Conservation (phyloP, 2,113 vertebrate genomes). For the Dasyornis broadbenti region DNA sequence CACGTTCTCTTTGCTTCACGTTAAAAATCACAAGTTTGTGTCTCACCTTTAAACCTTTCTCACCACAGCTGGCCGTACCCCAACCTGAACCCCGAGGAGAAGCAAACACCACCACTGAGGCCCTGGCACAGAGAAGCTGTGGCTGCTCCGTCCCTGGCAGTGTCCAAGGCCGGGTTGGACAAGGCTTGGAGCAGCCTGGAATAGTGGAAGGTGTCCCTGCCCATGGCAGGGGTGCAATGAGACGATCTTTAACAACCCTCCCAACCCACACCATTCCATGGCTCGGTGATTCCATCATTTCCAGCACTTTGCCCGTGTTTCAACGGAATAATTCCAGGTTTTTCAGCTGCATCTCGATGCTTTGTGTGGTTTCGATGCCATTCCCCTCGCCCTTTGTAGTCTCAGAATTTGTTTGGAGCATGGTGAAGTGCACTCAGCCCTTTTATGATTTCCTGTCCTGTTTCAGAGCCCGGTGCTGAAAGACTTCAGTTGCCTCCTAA, state of each 20-base stretch:
- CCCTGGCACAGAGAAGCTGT: background rate
- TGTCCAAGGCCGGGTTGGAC: rapidly evolving
- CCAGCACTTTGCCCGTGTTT: background rate
- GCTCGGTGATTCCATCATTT: rapidly evolving
- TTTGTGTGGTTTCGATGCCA: background rate
- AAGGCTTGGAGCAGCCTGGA: background rate
- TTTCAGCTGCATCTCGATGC: background rate
- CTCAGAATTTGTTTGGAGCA: background rate
- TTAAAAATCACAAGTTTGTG: background rate
- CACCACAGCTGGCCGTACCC: background rate
- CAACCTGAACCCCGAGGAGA: background rate
- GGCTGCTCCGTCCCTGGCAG: background rate
- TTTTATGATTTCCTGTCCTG: constrained; percentile 17
- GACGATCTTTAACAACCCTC: background rate
- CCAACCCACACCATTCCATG: background rate
- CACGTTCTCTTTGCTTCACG: rapidly evolving
- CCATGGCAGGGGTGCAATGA: no score
- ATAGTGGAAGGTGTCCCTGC: background rate
- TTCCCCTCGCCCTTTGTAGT: background rate
- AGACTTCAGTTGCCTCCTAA: constrained; percentile 5
- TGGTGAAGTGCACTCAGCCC: background rate
- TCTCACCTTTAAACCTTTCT: background rate
- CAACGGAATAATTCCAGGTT: background rate
- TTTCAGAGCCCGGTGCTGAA: background rate
- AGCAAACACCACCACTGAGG: background rate